Evolutionary conservation across 2,113 vertebrate species (phyloP), one percentile per base, ranked within the genome.

Genomic region (Gobio gobio): DNA sequence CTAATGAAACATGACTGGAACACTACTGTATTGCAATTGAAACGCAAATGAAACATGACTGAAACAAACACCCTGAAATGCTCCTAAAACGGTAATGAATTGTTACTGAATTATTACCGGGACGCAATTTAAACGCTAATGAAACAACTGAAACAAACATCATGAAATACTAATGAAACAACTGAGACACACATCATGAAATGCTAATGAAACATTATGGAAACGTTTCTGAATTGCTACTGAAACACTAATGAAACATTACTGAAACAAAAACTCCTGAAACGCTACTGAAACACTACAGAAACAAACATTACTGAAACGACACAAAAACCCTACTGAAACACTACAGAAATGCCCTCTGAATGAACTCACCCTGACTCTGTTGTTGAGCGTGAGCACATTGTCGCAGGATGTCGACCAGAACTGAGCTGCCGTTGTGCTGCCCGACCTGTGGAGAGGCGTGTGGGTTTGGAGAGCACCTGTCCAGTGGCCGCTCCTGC

Each of bases 391-490:
- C 54, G 3, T 49, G 4, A 78, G 22, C 29, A 7, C 24, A 58
- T 78, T 2, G 2, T 24, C 9, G 2, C 78, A 82, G 36, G 26
- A 88, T 88, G 87, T 86, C 87, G 0, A 72, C 63, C 73, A 75
- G 29, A 20, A 24, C 72, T 2, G 72, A 72, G 7, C 54, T 72
- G 63, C 49, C 82, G 6, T 10, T 76, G 6, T 3, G 33, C 59
- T 88, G 87, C 73, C 82, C 85, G 24, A 80, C 80, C 72, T 88
- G 87, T 56, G 87, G 87, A 18, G 85, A 88, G 85, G 18, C 56
- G 3, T 84, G 85, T 12, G 79, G 33, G 20, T 63, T 78, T 20
- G 83, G 78, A 10, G 87, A 83, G 10, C 43, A 40, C 5, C 76
- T 12, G 4, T 86, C 47, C 0, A 47, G 70, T 1, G 1, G 2